These are phyloP conservation scores for Cyprinodon brontotheroides DNA, from an alignment of 2,113 vertebrate genomes.

Conservation along the genomic window DNA sequence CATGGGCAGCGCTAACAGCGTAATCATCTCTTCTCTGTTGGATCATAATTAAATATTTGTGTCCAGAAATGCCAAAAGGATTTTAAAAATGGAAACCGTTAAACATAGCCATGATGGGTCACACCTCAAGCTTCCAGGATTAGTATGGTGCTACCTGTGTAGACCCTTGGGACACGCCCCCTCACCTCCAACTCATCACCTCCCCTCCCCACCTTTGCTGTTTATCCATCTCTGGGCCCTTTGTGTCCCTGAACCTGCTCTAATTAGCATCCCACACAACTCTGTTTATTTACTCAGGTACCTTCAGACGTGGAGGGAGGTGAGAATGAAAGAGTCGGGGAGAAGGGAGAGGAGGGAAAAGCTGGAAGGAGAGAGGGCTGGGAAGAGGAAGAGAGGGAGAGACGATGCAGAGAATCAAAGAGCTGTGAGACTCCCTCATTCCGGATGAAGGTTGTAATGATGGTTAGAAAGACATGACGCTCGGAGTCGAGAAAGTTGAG, in stretches of 20 bases:
- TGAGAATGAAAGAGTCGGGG: slow-evolving; percentile 53
- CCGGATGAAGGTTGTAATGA: slow-evolving; percentile 59
- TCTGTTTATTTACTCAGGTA: slow-evolving; percentile 74
- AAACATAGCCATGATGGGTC: background rate
- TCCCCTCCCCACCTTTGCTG: slow-evolving; percentile 59
- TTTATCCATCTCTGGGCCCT: slow-evolving; percentile 66
- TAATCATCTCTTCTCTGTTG: too few relatives aligned
- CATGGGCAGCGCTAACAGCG: too few relatives aligned
- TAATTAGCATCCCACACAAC: slow-evolving; percentile 75
- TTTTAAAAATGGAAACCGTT: background rate
- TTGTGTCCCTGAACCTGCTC: slow-evolving; percentile 71
- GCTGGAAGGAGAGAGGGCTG: slow-evolving; percentile 25
- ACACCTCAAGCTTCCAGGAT: background rate
- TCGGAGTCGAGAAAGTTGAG: slow-evolving; percentile 57
- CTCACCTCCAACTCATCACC: slow-evolving; percentile 44
- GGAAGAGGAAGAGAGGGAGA: slow-evolving; percentile 58
- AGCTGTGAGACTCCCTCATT: slow-evolving; percentile 48
- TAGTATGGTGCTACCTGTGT: slow-evolving; percentile 12
- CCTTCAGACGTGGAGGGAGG: slow-evolving; percentile 47
- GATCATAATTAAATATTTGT: too few relatives aligned
- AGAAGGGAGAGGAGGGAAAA: slow-evolving; percentile 33
- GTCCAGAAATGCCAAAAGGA: background rate
- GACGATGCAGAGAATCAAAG: slow-evolving; percentile 65
- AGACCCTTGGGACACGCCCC: slow-evolving; percentile 65
- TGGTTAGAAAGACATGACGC: slow-evolving; percentile 57